Evolutionary conservation across 2,113 vertebrate species (phyloP), one percentile per base, ranked within the genome.

Genomic region (Platichthys flesus): DNA sequence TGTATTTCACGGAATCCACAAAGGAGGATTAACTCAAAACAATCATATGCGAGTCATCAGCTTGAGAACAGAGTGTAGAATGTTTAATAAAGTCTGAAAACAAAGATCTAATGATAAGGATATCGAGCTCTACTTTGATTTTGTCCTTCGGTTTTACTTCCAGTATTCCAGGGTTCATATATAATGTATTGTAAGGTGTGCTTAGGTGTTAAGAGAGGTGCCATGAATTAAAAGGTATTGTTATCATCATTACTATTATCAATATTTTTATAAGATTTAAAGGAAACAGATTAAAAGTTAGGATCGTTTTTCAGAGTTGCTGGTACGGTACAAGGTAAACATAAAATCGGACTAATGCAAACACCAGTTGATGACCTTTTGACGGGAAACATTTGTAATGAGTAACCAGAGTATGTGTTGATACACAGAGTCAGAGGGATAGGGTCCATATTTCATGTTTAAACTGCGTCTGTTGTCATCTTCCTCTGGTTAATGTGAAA

Each of bases 391-490:
- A 21, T 69, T 51, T 66, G 37, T 81, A 83, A 85, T 84, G 52
- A 85, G 68, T 82, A 77, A 54, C 80, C 66, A 81, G 58, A 68
- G 68, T 71, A 78, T 64, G 59, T 64, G 24, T 79, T 2, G 40
- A 12, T 42, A 42, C 1, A 54, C 51, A 69, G 5, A 42, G 26
- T 76, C 57, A 9, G 18, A 74, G 64, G 56, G 58, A 14, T 52
- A 74, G n/a, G 21, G 73, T 76, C 40, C 71, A 75, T 47, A 47
- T 78, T 74, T 56, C 57, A 55, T 81, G 68, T 87, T 81, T 69
- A 71, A 49, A 42, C 65, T 5, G 21, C 47, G 35, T 61, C 56
- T 5, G 4, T 31, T 52, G 5, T 59, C 15, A 35, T 54, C 26
- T 60, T 10, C 24, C 2, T 66, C 18, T 13, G 24, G 8, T 56